Conservation (phyloP, 2,888 invertebrate species). For the Tenodera sinensis region DNA sequence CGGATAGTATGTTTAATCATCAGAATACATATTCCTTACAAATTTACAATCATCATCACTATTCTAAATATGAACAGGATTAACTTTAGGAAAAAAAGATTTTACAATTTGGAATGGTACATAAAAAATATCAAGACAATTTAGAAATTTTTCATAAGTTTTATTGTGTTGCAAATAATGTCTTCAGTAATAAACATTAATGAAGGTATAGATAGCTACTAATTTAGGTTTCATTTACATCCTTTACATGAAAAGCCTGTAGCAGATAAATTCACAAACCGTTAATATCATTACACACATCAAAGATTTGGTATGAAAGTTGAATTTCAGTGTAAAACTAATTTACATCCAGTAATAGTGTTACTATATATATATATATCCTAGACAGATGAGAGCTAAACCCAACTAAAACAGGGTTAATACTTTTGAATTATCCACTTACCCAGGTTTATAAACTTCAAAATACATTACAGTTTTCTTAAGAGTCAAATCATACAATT, state of each 20-base stretch:
- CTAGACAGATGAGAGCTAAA: too few species aligned
- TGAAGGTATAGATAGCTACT: not conserved
- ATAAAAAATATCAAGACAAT: not conserved
- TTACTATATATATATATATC: too few species aligned
- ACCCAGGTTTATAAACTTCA: too few species aligned
- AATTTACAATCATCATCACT: not conserved
- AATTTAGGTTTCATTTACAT: not conserved
- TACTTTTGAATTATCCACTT: not conserved
- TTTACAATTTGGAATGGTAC: slow-evolving; percentile 14
- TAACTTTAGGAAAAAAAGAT: not conserved
- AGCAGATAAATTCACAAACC: not conserved
- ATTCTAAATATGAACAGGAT: not conserved
- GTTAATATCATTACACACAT: not conserved
- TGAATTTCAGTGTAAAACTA: not conserved
- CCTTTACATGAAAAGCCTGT: slow-evolving; percentile 14
- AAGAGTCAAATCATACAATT: not conserved
- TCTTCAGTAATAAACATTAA: not conserved
- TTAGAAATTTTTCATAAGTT: not conserved
- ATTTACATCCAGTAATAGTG: not conserved
- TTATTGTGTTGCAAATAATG: not conserved
- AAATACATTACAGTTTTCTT: not conserved
- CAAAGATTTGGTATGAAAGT: not conserved
- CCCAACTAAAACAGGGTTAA: too few species aligned
- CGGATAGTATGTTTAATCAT: too few species aligned
- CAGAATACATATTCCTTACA: not conserved